Evolutionary conservation across 2,888 invertebrate genomes (phyloP).

Genomic region (Pollenia labialis): DNA sequence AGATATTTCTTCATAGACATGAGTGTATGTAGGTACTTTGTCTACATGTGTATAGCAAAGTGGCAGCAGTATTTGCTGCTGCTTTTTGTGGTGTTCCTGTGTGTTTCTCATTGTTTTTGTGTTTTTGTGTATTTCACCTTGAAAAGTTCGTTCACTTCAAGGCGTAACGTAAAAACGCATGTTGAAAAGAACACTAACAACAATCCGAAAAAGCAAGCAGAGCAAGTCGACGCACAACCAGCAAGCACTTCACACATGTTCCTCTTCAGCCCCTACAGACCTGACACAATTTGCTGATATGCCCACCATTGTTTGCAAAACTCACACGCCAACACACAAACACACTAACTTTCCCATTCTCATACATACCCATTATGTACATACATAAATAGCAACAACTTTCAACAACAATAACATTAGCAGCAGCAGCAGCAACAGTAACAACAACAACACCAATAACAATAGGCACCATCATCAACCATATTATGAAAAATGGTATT

Average conservation of each 20-base stretch:
- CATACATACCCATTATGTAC: too few species aligned
- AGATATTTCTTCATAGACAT: background rate
- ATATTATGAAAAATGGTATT: conserved; percentile 5
- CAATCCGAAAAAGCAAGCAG: background rate
- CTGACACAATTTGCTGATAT: conserved; percentile 30
- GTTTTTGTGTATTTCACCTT: conserved; percentile 80
- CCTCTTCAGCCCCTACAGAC: conserved; percentile 39
- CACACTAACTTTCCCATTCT: background rate
- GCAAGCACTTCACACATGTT: conserved; percentile 27
- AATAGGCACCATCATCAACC: conserved; percentile 17
- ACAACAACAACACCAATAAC: conserved; percentile 18
- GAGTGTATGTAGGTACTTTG: conserved; percentile 25
- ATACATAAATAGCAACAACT: conserved; percentile 13
- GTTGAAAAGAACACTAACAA: conserved; percentile 73
- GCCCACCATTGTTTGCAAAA: conserved; percentile 32
- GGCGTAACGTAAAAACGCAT: conserved; percentile 80
- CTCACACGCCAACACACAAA: conserved; percentile 15
- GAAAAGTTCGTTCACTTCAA: conserved; percentile 82
- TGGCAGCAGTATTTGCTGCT: conserved; percentile 24
- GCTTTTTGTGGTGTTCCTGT: conserved; percentile 27
- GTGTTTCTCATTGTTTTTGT: conserved; percentile 49
- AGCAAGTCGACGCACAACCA: conserved; percentile 47
- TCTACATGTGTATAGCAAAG: conserved; percentile 2
- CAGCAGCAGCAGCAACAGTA: background rate
- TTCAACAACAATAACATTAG: conserved; percentile 32